Base-by-base conservation (phyloP, 2,888 invertebrate genomes). In the Sisyra terminalis region DNA sequence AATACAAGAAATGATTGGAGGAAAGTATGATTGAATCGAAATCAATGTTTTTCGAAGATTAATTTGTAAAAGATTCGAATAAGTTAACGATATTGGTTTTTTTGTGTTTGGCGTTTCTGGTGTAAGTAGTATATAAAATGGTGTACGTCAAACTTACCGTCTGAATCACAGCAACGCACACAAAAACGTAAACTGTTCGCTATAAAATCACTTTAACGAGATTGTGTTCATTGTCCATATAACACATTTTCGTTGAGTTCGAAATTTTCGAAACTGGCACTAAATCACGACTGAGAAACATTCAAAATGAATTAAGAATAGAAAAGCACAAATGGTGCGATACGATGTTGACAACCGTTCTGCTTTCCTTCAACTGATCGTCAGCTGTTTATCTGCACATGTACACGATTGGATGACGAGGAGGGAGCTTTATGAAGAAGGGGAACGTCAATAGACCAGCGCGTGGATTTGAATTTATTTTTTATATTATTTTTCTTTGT, bases 311-410 rank as follows among this genome's bases (percentile, higher is more conserved):
- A 24, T 24, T 3, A 24, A 24, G 7, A 24, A 24, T 24, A 24
- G 24, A 24, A 24, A 24, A 24, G 24, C 24, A 24, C 24, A 24
- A 24, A 24, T 24, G 24, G 24, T 24, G 24, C 24, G 24, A 24
- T 18, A 17, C 29, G 15, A 41, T 48, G 46, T 47, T 52, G 51
- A 52, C 53, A 52, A 48, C 36, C 49, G 48, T 45, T 49, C 49
- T 47, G 53, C 50, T 52, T 50, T 47, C 50, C 48, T 48, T 47
- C 49, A 52, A 53, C 50, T 52, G 45, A 34, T 13, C 52, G 53
- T 57, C 57, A 57, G 57, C 56, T 56, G 56, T 56, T 56, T 54
- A 53, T 54, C 54, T 30, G 29, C 40, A 40, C 30, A 40, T 38
- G 38, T 17, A 24, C 17, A 17, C 15, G 38, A 38, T 38, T 38